Base-by-base conservation (phyloP, 2,797 vertebrate genomes). In the Myoxocephalus aenaeus region DNA sequence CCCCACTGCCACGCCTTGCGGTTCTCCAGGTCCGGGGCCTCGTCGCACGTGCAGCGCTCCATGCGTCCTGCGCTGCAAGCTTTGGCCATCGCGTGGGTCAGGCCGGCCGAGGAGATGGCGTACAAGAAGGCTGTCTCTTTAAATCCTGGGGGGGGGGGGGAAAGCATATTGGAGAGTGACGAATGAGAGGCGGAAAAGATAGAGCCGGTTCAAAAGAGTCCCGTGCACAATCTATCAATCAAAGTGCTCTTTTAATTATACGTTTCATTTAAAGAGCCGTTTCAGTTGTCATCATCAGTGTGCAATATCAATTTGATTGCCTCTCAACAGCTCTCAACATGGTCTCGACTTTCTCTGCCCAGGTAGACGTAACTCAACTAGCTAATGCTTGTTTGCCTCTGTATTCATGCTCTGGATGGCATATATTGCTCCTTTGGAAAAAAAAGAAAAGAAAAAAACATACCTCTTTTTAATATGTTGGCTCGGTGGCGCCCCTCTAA, bases 1-100 rank as follows among this genome's bases (percentile, higher is more conserved):
- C 98, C 98, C 98, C 98, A 99, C 91, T 99, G 98, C 98, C 98
- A 99, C 54, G 98, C 98, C 84, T 99, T 97, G 0, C 98, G 95
- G 94, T 99, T 99, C 94, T 99, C 98, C 93, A 99, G 92, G 90
- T 99, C 96, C 0, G 98, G 98, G 0, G 98, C 98, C 83, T 99
- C 98, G 1, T 99, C 98, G 0, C 98, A 99, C 1, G 98, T 99
- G 89, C 98, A 99, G 72, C 98, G 98, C 75, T 99, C 98, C 98
- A 99, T 98, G 56, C 98, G 95, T 18, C 98, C 98, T 0, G 98
- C 97, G 0, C 98, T 99, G 93, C 98, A 99, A 0, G 98, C 98
- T 87, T 99, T 99, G 75, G 98, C 98, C 95, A 99, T 95, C 1
- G 98, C 97, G 0, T 99, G 98, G 0, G 98, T 99, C 77, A 99